Evolutionary conservation across 37 sponge, comb jelly and placozoan genomes (phyloP).

Genomic region (Haliclona indistincta): DNA sequence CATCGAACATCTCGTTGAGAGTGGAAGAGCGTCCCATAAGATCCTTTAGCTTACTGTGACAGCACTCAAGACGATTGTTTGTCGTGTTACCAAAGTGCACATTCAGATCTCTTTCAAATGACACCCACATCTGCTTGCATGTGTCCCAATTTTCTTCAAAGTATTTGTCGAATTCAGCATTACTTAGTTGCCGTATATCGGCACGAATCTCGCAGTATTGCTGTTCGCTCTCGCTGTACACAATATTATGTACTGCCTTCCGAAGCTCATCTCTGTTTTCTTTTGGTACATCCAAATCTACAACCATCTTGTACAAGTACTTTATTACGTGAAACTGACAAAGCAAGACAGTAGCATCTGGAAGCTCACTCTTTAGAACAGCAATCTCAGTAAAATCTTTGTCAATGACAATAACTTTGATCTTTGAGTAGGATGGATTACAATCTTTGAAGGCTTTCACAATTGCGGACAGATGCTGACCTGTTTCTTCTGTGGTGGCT

Average conservation of each 20-base stretch:
- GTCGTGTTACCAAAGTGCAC: conserved; percentile 29
- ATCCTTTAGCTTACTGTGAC: conserved; percentile 25
- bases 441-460: conserved; percentile 15
- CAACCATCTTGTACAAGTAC: conserved; percentile 5
- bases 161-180: not conserved
- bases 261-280: not conserved
- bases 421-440: not conserved
- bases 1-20: conserved; percentile 11
- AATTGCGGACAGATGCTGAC: not conserved
- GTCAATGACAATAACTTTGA: conserved; percentile 17
- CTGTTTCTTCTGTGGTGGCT: conserved; percentile 32
- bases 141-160: conserved; percentile 21
- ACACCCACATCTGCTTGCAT: conserved; percentile 27
- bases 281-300: not conserved
- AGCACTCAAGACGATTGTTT: conserved; percentile 18
- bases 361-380: conserved; percentile 19
- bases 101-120: conserved; percentile 1
- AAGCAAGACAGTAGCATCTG: conserved; percentile 4
- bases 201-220: no score
- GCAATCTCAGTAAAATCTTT: conserved; percentile 26
- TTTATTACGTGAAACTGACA: conserved; percentile 37
- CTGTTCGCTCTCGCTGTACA: no score
- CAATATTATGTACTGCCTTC: no score
- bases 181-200: no score
- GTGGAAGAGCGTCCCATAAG: not conserved